Conservation (phyloP, 2,797 vertebrate species). For the Mormyrops attenuatus region DNA sequence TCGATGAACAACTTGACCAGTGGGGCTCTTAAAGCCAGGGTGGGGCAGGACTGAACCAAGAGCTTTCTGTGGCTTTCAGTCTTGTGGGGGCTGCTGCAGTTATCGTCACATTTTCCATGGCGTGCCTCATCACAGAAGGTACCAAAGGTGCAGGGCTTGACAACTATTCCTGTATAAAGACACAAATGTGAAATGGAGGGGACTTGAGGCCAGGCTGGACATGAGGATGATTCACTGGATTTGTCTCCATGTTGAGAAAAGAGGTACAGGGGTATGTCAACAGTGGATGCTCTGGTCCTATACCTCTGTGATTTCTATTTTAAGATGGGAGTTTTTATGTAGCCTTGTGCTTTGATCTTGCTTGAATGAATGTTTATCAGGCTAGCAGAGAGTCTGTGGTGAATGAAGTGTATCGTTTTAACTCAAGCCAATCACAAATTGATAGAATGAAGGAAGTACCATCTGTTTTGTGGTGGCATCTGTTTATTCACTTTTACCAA, state of each 20-base stretch:
- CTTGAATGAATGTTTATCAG: slow-evolving; percentile 1
- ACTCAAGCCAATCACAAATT: not conserved
- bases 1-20: slow-evolving; percentile 45
- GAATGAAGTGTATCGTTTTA: not conserved
- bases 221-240: not conserved
- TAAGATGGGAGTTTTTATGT: not conserved
- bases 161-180: not conserved
- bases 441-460: not conserved
- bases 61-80: slow-evolving; percentile 54
- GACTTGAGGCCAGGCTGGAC: not conserved
- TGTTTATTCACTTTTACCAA: not conserved
- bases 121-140: slow-evolving; percentile 74
- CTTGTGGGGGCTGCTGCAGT: slow-evolving; percentile 70
- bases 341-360: not conserved
- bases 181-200: not conserved
- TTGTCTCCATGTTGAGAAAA: not conserved
- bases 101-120: slow-evolving; percentile 45
- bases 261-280: not conserved
- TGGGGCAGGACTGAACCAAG: slow-evolving; percentile 34
- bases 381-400: not conserved
- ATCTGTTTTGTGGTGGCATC: not conserved
- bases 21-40: slow-evolving; percentile 48
- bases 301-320: not conserved
- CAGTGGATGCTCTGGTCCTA: not conserved
- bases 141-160: slow-evolving; percentile 76